Base-by-base conservation (phyloP, 2,113 vertebrate species). In the Chunga burmeisteri region DNA sequence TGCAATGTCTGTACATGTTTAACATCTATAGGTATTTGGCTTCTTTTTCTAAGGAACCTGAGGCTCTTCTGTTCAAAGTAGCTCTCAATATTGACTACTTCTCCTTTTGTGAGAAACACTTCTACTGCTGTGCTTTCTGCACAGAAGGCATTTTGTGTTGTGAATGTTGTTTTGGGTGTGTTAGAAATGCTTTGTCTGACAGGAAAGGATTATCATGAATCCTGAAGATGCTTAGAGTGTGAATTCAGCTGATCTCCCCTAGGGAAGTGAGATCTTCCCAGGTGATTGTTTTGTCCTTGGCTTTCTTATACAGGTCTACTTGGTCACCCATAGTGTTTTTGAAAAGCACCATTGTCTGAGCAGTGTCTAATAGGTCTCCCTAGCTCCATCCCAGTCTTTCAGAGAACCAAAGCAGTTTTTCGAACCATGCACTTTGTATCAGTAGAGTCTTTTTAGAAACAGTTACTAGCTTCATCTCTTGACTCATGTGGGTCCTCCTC, bases 351-450 rank as follows among this genome's bases (percentile, higher is more conserved):
- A 0, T 49, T 44, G 44, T 18, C 59, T 38, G 5, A 65, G 36
- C 15, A 44, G 36, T 4, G 1, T 42, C 34, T 56, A 16, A 9
- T 11, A 44, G 7, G 3, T 70, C 16, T 93, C 40, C 25, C 26
- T 46, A 34, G 25, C 14, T 52, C 20, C 25, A 65, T 70, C 36
- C 18, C 4, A 1, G 1, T 72, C 49, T 77, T 70, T 56, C 40
- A 61, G 58, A 83, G 21, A 65, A 55, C 23, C 21, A 65, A 27
- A 61, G 13, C 23, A 49, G 13, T 17, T 80, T 86, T 72, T 55
- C 16, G 1, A 3, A 40, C 8, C 11, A 13, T 25, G 5, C 1
- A 1, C 15, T 53, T 83, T 7, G 2, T 84, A 38, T 70, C 19
- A 52, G 11, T 36, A 56, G 20, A 61, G 18, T 9, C 7, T 19